Conservation (phyloP, 2,888 invertebrate genomes). For the Mesoligia furuncula region DNA sequence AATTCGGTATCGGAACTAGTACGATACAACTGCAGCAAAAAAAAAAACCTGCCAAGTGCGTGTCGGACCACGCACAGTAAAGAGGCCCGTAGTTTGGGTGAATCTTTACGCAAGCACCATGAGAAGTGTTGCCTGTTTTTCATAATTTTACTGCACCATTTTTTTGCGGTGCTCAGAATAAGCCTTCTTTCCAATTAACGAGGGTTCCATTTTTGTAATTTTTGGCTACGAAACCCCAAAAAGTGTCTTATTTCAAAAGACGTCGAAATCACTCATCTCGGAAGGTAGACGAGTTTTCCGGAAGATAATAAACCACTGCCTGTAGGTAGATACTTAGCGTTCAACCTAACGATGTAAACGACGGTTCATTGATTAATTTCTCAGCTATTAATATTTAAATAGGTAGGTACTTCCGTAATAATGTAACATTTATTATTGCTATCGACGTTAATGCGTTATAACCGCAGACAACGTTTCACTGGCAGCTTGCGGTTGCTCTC, state of each 20-base stretch:
- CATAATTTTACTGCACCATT: background rate
- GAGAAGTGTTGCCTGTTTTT: background rate
- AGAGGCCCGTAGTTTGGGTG: background rate
- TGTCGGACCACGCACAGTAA: background rate
- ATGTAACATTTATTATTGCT: constrained; percentile 40
- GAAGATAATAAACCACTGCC: background rate
- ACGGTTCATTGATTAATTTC: constrained; percentile 17
- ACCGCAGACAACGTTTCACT: constrained; percentile 51
- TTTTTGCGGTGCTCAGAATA: background rate
- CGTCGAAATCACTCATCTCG: background rate
- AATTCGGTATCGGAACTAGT: background rate
- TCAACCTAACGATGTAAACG: constrained; percentile 1
- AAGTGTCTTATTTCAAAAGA: background rate
- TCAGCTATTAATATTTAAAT: constrained; percentile 19
- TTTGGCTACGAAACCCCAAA: background rate
- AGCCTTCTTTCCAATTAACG: too few relatives aligned
- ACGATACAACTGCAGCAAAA: background rate
- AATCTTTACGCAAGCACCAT: background rate
- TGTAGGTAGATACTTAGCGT: background rate
- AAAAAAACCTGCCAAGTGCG: background rate
- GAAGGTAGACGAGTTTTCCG: background rate
- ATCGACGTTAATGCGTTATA: constrained; percentile 51
- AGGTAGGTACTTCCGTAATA: constrained; percentile 23
- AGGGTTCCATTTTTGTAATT: background rate
- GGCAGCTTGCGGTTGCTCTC: constrained; percentile 45